A percentile compares a stretch with the other conserved stretches of the same genome.
Evolutionary conservation across 2,113 vertebrate species (phyloP).

Genomic region (Syrmaticus mikado): DNA sequence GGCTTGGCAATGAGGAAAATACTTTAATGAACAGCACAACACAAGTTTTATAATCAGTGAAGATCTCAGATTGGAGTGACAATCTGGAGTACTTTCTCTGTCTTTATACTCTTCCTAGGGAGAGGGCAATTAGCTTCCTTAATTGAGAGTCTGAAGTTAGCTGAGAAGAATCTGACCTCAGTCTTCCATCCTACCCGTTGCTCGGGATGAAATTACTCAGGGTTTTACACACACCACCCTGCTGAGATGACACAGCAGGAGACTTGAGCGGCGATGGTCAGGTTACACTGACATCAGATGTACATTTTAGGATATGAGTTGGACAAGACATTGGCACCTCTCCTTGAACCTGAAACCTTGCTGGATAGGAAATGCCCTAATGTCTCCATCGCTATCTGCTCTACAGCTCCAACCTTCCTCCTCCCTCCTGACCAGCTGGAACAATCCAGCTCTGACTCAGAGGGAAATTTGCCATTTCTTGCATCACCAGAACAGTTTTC

Average conservation of each 20-base stretch:
- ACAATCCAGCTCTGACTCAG: neutral
- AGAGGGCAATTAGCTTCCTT: neutral
- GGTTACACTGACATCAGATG: neutral
- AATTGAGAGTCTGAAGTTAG: neutral
- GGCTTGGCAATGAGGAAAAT: neutral
- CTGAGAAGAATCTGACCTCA: neutral
- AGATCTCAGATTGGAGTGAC: neutral
- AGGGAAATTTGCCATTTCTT: conserved; percentile 19
- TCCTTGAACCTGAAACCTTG: neutral
- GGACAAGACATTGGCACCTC: neutral
- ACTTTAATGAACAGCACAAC: neutral
- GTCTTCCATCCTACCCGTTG: neutral
- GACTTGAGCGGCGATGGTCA: rapidly evolving
- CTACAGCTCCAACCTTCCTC: neutral
- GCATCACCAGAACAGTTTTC: neutral
- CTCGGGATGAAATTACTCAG: neutral
- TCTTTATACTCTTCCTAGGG: neutral
- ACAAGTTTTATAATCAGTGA: neutral
- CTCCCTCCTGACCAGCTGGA: neutral
- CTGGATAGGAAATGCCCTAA: neutral
- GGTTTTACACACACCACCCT: neutral
- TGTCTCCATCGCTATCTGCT: neutral
- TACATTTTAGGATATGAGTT: neutral
- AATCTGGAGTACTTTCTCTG: neutral
- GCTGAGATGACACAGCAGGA: neutral